Conservation (phyloP, 1,140 invertebrate species). For the Camponotus floridanus region DNA sequence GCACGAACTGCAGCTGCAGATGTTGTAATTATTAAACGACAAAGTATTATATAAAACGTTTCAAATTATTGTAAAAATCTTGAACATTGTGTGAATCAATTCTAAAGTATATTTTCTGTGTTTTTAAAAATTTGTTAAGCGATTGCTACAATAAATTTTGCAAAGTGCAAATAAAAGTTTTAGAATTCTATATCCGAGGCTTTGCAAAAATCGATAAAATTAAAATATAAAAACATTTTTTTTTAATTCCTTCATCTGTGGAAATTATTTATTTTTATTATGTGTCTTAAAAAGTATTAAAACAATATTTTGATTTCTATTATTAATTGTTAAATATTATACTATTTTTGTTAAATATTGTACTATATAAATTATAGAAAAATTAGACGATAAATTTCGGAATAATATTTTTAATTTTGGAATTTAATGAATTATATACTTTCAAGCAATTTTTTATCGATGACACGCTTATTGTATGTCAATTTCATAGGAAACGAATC, state of each 20-base stretch:
- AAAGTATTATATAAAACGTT: neutral
- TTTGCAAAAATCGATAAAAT: conserved; percentile 17
- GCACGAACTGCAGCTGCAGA: conserved; percentile 24
- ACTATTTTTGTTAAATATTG: neutral
- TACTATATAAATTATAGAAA: neutral
- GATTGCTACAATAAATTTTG: neutral
- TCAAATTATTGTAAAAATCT: neutral
- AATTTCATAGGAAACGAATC: neutral
- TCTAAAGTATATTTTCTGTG: neutral
- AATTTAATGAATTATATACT: neutral
- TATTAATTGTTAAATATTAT: conserved; percentile 1
- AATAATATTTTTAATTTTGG: neutral
- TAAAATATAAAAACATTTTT: neutral
- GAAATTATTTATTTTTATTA: neutral
- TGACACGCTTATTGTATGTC: neutral
- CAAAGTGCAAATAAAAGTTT: neutral
- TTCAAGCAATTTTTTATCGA: neutral
- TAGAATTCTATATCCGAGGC: neutral
- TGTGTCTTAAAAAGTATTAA: neutral
- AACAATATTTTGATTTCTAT: neutral
- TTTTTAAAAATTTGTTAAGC: neutral
- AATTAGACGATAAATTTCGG: neutral
- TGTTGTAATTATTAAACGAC: neutral
- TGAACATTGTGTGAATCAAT: neutral
- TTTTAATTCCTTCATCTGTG: neutral